Evolutionary conservation across 2,888 invertebrate species (phyloP).

Genomic region (Creontiades dilutus): DNA sequence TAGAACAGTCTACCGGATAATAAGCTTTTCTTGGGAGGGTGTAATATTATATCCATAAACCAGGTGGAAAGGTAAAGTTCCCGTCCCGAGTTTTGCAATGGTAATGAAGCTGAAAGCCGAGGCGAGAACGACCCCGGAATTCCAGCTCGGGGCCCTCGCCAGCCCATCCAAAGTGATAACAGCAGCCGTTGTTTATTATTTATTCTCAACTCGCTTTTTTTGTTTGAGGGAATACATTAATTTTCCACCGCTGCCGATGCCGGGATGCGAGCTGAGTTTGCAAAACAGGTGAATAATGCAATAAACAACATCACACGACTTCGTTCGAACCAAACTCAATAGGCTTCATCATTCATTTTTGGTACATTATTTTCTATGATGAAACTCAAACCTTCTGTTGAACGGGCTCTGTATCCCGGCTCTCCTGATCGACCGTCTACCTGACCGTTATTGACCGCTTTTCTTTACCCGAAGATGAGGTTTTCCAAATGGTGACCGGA

Average conservation of each 20-base stretch:
- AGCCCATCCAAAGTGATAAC: neutral
- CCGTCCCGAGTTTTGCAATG: conserved; percentile 15
- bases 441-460: no score
- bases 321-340: no score
- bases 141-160: neutral
- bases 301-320: neutral
- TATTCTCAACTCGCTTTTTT: neutral
- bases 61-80: neutral
- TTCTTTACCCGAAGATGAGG: no score
- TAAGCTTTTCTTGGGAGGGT: neutral
- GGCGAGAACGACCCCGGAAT: neutral
- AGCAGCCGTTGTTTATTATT: conserved; percentile 3
- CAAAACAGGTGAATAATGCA: neutral
- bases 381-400: no score
- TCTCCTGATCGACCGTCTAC: no score
- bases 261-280: neutral
- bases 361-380: no score
- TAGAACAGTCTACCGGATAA: neutral
- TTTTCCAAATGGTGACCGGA: no score
- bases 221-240: conserved; percentile 1
- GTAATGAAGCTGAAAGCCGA: neutral
- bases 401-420: no score
- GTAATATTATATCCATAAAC: conserved; percentile 32
- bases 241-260: neutral
- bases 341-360: no score